These are phyloP conservation scores for Cepphus grylle DNA, from an alignment of 2,113 vertebrate species.

Conservation along the genomic window DNA sequence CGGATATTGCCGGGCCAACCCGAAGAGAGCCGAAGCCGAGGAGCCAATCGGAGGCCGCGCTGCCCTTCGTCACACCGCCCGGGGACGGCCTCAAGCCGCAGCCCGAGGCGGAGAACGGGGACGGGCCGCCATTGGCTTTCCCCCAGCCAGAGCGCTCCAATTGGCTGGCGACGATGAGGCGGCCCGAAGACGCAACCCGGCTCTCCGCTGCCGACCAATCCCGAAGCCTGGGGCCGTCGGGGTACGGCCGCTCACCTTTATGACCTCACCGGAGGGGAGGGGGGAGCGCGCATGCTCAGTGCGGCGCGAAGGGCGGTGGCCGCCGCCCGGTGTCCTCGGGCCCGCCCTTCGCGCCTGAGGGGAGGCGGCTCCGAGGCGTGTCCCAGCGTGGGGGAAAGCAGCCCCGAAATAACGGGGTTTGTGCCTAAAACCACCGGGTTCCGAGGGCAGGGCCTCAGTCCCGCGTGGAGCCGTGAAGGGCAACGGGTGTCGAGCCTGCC, in stretches of 20 bases:
- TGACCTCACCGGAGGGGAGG: not conserved
- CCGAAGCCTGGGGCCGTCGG: not conserved
- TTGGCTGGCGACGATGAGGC: not conserved
- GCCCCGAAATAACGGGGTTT: accelerated
- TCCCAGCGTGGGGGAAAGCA: accelerated
- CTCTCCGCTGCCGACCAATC: not conserved
- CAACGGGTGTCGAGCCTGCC: accelerated
- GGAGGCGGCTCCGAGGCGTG: not conserved
- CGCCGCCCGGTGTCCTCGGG: too few relatives aligned
- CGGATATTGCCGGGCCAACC: not conserved
- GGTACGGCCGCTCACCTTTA: not conserved
- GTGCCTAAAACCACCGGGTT: not conserved
- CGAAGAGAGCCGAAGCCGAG: not conserved
- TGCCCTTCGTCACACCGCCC: not conserved
- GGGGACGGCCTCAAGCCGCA: not conserved
- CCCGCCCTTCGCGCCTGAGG: not conserved
- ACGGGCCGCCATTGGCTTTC: not conserved
- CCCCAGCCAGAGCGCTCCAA: not conserved
- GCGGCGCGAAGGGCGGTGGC: not conserved
- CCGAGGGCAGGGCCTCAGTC: accelerated
- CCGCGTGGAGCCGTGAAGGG: accelerated
- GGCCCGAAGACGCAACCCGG: not conserved
- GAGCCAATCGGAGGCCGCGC: not conserved
- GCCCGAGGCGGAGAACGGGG: not conserved
- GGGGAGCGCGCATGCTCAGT: not conserved